Base-by-base conservation (phyloP, 2,888 invertebrate species). In the Strigamia maritima region DNA sequence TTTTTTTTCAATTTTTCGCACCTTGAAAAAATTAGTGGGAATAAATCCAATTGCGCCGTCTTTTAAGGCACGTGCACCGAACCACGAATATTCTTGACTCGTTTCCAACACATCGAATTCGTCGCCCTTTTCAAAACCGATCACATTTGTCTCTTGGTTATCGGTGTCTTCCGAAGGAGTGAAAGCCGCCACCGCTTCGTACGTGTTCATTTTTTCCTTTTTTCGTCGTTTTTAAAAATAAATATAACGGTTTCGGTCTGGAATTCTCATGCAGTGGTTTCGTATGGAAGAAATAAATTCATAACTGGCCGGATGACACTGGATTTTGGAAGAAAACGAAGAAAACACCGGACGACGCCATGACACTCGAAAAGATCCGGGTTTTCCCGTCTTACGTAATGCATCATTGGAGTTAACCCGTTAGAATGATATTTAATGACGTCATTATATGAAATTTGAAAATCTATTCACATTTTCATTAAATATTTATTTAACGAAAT, bases 1-100 rank as follows among this genome's bases (percentile, higher is more conserved):
- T n/a, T n/a, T n/a, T n/a, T n/a, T n/a, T n/a, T n/a, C n/a, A n/a
- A n/a, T n/a, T n/a, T n/a, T n/a, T n/a, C 44, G 14, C 74, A 80
- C 80, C 80, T 80, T 80, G n/a, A 80, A 31, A 75, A 78, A 78
- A 75, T 75, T 77, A 26, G 26, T 38, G 14, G 80, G 80, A 40
- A 80, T 77, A 44, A 70, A 80, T 44, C 80, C 80, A 8, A 80
- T 31, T 7, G 80, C 31, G n/a, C 78, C 74, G 26, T 78, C 74
- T 75, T 78, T 80, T 35, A 80, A 75, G 38, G 80, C 78, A 31
- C 77, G 40, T 16, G 74, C 80, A 19, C 77, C 77, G 6, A 65
- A 49, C 80, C 80, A 80, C 22, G 65, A 22, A 31, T 38, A 65
- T 38, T 78, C 75, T 14, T 78, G 38, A 19, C 24, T 54, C 19